Evolutionary conservation across 2,797 vertebrate species (phyloP), one percentile per base, ranked within the genome.

Genomic region (Eulemur rubriventer): DNA sequence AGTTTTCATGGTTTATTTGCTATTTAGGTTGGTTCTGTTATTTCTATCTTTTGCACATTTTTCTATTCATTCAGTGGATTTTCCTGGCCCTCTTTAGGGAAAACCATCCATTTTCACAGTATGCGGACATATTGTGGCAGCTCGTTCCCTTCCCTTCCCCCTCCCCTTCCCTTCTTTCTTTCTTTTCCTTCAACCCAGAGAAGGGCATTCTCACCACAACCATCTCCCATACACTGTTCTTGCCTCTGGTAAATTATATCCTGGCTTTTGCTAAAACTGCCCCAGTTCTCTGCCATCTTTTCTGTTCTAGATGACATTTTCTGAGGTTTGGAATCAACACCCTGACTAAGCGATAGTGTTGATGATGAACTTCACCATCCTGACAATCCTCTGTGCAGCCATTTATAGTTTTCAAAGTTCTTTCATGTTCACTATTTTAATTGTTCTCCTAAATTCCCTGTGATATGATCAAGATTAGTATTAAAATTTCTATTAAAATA

Each of bases 81-180:
- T 88, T 65, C 35, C 65, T 67, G 22, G 26, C 6, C 4, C 17
- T 52, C 17, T 30, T 67, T 52, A 88, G 35, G 50, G 50, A 38
- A 73, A 85, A 24, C 17, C 33, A 48, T 7, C n/a, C 7, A 33
- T 67, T 91, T 84, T 41, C 26, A 67, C 48, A 11, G 63, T 5
- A 46, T 52, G 41, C 33, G 55, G 75, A 61, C 48, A 22, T 22
- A 52, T 28, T 26, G 67, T 24, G 33, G 17, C 35, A 73, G 17
- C 55, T 69, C 35, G n/a, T n/a, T 79, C 26, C 6, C 14, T 52
- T 8, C 18, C 35, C 26, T 1, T 26, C 35, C 6, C 0, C 7
- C 0, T 16, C 10, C 30, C 26, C 3, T 4, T 2, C 20, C 1
- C 7, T 28, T 1, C 4, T 6, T 17, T 20, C 22, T 18, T 33